A percentile compares a stretch with the other conserved stretches of the same genome.
phyloP scores from a whole-genome alignment of 2,888 invertebrate genomes.

The Gryllus longicercus region DNA sequence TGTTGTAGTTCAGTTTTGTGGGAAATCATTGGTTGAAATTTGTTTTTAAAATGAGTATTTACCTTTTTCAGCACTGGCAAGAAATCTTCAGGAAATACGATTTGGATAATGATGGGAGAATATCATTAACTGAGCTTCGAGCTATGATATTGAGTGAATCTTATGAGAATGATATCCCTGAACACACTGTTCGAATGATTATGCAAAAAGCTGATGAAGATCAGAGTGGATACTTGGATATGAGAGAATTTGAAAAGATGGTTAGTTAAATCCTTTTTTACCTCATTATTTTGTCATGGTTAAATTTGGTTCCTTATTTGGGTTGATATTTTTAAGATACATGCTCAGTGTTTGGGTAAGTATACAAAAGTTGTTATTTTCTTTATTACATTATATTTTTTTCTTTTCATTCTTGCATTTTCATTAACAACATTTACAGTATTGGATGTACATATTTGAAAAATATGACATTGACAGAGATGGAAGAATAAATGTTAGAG shows the following conservation, averaged over 20 bases:
- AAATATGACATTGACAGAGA: slow-evolving; percentile 68
- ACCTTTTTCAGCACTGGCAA: slow-evolving; percentile 46
- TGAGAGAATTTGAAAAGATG: slow-evolving; percentile 78
- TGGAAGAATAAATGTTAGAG: slow-evolving; percentile 64
- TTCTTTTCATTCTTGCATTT: no score
- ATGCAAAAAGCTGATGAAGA: slow-evolving; percentile 63
- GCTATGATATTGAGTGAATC: slow-evolving; percentile 42
- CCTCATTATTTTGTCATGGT: background rate
- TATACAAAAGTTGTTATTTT: no score
- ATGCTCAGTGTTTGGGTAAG: no score
- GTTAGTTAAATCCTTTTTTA: slow-evolving; percentile 35
- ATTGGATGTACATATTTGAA: slow-evolving; percentile 37
- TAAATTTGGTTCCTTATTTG: no score
- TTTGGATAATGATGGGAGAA: slow-evolving; percentile 64
- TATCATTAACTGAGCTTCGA: slow-evolving; percentile 64
- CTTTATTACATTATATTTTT: no score
- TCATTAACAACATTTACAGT: slow-evolving; percentile 45
- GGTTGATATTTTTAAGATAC: no score
- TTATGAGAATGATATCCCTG: slow-evolving; percentile 66
- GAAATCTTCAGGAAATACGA: slow-evolving; percentile 55
- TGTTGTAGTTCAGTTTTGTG: no score
- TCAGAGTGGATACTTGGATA: slow-evolving; percentile 76
- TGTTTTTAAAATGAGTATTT: background rate
- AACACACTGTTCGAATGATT: slow-evolving; percentile 63
- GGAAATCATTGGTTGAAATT: no score